Evolutionary conservation across 2,797 vertebrate genomes (phyloP).

Genomic region (Prunella strophiata): DNA sequence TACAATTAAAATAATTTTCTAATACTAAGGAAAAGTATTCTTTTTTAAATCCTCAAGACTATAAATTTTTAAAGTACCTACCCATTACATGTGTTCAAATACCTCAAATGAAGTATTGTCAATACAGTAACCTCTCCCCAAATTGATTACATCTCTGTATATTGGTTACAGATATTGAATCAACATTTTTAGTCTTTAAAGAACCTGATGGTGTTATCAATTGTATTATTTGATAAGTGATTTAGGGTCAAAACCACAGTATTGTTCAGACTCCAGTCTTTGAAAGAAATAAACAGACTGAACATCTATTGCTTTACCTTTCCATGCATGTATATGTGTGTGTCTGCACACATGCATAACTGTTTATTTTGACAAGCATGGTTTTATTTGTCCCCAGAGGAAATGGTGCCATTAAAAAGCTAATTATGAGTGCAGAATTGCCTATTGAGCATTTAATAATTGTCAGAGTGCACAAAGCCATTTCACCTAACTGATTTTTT

Average conservation of each 20-base stretch:
- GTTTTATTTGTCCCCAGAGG: not conserved
- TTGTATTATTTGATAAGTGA: not conserved
- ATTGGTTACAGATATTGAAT: not conserved
- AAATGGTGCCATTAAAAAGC: not conserved
- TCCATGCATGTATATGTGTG: not conserved
- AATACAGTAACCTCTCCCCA: not conserved
- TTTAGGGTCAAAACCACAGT: not conserved
- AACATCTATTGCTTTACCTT: not conserved
- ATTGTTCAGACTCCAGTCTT: not conserved
- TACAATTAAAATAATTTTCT: not conserved
- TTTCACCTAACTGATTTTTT: not conserved
- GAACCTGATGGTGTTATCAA: not conserved
- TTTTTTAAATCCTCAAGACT: not conserved
- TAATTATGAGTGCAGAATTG: not conserved
- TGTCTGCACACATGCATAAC: not conserved
- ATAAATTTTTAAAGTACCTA: not conserved
- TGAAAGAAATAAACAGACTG: not conserved
- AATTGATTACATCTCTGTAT: not conserved
- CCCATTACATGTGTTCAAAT: not conserved
- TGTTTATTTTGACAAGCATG: not conserved
- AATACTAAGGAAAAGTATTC: not conserved
- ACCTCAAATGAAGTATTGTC: not conserved
- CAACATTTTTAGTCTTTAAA: not conserved
- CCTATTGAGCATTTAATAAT: not conserved
- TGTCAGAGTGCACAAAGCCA: not conserved